phyloP scores from a whole-genome alignment of 1,140 invertebrate genomes.

The Diachasma alloeum region DNA sequence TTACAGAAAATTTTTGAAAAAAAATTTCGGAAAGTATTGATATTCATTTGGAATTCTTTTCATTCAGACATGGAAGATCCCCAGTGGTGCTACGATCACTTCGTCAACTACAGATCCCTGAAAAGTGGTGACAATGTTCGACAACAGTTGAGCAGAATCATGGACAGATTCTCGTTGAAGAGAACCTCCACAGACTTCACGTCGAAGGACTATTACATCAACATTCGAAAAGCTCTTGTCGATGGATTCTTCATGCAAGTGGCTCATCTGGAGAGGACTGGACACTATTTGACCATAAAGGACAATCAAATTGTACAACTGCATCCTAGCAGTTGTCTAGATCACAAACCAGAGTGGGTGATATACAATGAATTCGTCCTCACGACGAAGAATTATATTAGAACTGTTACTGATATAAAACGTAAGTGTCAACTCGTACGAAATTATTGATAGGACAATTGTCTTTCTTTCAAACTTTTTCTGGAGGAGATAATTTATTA shows the following conservation, averaged over 20 bases:
- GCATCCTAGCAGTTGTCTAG: constrained; percentile 97
- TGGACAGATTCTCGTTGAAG: constrained; percentile 93
- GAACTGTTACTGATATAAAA: constrained; percentile 98
- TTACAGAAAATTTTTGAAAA: not conserved
- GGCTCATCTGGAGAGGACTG: constrained; percentile 93
- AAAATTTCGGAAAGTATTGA: not conserved
- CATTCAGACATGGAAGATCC: constrained; percentile 82
- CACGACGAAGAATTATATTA: constrained; percentile 99
- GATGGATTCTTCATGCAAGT: constrained; percentile 99
- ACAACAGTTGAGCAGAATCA: constrained; percentile 83
- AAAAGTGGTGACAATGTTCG: constrained; percentile 92
- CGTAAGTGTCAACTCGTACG: constrained; percentile 72
- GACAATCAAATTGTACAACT: constrained; percentile 99
- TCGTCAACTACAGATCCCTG: constrained; percentile 97
- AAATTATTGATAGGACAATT: too few relatives aligned
- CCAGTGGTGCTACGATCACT: constrained; percentile 99
- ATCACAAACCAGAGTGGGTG: constrained; percentile 99
- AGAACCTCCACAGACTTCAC: constrained; percentile 98
- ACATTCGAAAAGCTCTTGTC: constrained; percentile 97
- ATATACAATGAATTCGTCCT: constrained; percentile 99
- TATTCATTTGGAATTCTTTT: constrained; percentile 9
- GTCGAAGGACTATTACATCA: constrained; percentile 98
- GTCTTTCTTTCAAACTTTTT: too few relatives aligned
- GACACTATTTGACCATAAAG: constrained; percentile 98
- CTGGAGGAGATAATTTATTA: too few relatives aligned